These are phyloP conservation scores for Opisthocomus hoazin DNA, from an alignment of 2,113 vertebrate genomes.

Conservation along the genomic window DNA sequence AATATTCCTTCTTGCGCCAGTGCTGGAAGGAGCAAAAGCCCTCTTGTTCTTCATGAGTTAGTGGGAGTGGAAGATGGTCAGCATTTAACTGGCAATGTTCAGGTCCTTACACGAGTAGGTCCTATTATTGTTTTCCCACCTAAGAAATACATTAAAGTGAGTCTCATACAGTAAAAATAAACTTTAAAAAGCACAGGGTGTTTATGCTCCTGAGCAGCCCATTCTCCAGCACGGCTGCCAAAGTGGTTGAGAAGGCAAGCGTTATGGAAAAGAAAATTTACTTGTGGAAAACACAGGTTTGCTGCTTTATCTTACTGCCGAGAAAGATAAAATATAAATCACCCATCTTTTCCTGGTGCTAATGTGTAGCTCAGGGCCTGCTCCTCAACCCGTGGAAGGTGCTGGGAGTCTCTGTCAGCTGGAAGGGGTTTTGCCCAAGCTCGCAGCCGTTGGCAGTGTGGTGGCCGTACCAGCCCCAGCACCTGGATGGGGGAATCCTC, in stretches of 20 bases:
- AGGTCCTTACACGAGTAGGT: not conserved
- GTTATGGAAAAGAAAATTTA: not conserved
- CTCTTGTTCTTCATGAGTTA: not conserved
- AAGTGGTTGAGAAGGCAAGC: not conserved
- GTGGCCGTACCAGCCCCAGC: not conserved
- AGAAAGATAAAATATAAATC: not conserved
- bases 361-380: not conserved
- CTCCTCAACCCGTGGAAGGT: not conserved
- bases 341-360: not conserved
- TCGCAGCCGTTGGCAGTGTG: accelerated
- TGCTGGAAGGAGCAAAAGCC: not conserved
- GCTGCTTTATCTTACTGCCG: not conserved
- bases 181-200: accelerated
- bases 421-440: not conserved
- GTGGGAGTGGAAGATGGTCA: not conserved
- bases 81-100: not conserved
- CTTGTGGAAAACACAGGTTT: not conserved
- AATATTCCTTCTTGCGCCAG: not conserved
- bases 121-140: not conserved
- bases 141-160: not conserved
- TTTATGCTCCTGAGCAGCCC: not conserved
- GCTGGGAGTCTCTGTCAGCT: not conserved
- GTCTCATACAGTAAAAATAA: not conserved
- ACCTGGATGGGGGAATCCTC: not conserved
- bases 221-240: not conserved